A percentile compares a stretch with the other conserved stretches of the same genome.
phyloP scores from a whole-genome alignment of 2,113 vertebrate genomes.

The Daubentonia madagascariensis region DNA sequence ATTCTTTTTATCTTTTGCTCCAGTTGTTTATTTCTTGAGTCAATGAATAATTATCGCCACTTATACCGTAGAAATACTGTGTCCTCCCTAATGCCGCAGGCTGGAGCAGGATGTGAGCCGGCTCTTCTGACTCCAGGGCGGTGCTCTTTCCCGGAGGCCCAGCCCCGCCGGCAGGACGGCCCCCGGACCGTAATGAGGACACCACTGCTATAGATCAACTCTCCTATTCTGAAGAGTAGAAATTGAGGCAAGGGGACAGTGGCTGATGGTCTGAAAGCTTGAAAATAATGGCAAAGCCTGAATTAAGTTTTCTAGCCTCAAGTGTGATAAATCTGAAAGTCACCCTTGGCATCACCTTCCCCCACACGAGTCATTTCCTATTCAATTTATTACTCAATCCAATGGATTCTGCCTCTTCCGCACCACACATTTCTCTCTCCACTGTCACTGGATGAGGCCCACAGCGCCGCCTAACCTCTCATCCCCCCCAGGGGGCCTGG shows the following conservation, averaged over 20 bases:
- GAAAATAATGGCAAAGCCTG: background rate
- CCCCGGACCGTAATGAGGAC: background rate
- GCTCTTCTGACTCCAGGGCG: background rate
- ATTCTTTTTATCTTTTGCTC: background rate
- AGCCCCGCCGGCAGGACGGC: background rate
- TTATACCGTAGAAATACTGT: background rate
- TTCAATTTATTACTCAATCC: background rate
- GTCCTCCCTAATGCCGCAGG: background rate
- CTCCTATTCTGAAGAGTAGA: background rate
- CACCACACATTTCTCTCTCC: background rate
- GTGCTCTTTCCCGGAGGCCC: background rate
- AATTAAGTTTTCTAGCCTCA: background rate
- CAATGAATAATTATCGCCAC: background rate
- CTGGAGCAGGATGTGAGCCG: background rate
- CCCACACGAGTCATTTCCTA: background rate
- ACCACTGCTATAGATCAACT: background rate
- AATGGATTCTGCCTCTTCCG: background rate
- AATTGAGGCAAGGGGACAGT: background rate
- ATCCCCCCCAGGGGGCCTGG: fast-evolving
- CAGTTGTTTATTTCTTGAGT: background rate
- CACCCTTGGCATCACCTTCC: background rate
- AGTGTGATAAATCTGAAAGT: background rate
- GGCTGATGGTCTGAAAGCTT: background rate
- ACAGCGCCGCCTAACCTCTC: background rate
- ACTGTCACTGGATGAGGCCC: background rate